These are phyloP conservation scores for Amphipoea oculea DNA, from an alignment of 2,888 invertebrate species.

Conservation along the genomic window DNA sequence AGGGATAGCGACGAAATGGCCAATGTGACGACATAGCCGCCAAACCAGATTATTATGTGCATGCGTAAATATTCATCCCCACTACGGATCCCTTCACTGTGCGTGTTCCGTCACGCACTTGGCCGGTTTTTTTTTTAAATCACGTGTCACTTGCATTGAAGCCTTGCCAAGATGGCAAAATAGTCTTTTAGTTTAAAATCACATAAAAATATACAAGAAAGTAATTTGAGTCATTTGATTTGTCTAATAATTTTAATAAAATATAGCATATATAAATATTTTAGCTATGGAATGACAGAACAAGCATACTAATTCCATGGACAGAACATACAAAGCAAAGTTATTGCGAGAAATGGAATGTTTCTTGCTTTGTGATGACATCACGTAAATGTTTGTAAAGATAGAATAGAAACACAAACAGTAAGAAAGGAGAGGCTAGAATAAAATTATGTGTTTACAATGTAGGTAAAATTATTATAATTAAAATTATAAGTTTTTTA, in stretches of 20 bases:
- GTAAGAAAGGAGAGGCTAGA: neutral
- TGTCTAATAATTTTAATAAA: neutral
- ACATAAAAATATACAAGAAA: neutral
- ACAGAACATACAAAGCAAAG: neutral
- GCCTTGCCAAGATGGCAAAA: no score
- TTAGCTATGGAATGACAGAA: neutral
- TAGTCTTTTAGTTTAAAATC: neutral
- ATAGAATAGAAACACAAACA: no score
- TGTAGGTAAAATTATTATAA: no score
- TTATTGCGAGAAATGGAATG: slow-evolving; percentile 11
- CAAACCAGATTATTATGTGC: no score
- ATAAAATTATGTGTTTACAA: neutral
- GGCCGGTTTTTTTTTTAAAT: neutral
- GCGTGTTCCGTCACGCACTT: neutral
- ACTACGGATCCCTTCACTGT: neutral
- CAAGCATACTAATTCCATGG: no score
- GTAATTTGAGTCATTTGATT: neutral
- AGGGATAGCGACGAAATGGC: no score
- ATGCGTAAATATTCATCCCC: neutral
- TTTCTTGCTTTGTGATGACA: neutral
- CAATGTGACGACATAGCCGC: no score
- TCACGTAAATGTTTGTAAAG: slow-evolving; percentile 26
- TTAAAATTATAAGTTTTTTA: neutral
- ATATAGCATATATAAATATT: no score
- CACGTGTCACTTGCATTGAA: neutral